A percentile compares a stretch with the other conserved stretches of the same genome.
Conservation (phyloP, 2,113 vertebrate species). For the Xiphias gladius region DNA sequence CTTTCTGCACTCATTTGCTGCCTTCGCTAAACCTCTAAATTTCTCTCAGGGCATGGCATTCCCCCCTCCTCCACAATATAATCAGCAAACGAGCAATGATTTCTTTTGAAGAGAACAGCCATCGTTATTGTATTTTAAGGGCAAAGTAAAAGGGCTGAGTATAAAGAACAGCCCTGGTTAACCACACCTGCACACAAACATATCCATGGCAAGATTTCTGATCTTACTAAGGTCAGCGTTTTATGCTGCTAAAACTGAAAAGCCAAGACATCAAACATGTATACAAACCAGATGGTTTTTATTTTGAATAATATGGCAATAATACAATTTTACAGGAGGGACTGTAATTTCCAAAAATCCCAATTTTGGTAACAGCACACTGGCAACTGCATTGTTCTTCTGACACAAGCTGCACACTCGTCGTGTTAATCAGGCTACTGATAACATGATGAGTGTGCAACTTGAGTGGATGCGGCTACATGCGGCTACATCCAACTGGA, state of each 20-base stretch:
- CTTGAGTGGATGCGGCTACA: too few species aligned
- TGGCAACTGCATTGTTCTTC: slow-evolving; percentile 38
- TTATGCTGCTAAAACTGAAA: slow-evolving; percentile 21
- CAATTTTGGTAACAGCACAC: slow-evolving; percentile 29
- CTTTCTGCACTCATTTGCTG: slow-evolving; percentile 52
- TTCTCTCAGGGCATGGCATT: slow-evolving; percentile 40
- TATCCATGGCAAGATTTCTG: slow-evolving; percentile 1
- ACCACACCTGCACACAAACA: slow-evolving; percentile 59
- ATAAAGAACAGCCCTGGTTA: slow-evolving; percentile 54
- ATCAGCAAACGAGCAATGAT: slow-evolving; percentile 44
- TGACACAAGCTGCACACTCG: slow-evolving; percentile 42
- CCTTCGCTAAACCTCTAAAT: slow-evolving; percentile 50
- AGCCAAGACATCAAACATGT: slow-evolving; percentile 9
- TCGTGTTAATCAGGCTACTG: slow-evolving; percentile 31
- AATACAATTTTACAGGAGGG: slow-evolving; percentile 18
- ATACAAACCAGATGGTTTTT: slow-evolving; percentile 41
- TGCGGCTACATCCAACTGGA: slow-evolving; percentile 36
- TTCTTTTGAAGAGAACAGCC: slow-evolving; percentile 56
- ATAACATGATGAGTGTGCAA: too few species aligned
- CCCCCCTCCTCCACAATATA: slow-evolving; percentile 37
- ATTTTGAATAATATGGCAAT: slow-evolving; percentile 24
- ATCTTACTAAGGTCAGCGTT: slow-evolving; percentile 10
- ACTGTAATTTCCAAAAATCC: slow-evolving; percentile 30
- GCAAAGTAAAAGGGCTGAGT: slow-evolving; percentile 59
- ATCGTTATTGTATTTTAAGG: slow-evolving; percentile 65